Percentiles rank a stretch among this genome's conserved stretches.
Evolutionary conservation across 2,113 vertebrate genomes (phyloP).

Genomic region (Smithornis capensis): DNA sequence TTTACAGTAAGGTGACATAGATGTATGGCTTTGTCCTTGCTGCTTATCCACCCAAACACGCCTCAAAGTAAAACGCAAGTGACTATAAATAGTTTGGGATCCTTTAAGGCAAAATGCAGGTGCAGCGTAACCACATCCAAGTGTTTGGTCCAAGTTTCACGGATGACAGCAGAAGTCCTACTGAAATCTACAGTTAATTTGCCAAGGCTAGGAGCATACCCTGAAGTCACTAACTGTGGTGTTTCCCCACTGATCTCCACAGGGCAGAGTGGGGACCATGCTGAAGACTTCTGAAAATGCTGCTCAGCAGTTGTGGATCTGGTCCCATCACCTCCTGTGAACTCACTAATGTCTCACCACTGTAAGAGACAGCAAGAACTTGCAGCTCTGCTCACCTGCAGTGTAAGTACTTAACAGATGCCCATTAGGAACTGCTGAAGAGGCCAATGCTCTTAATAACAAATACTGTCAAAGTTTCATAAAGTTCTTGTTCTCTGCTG

Average conservation of each 20-base stretch:
- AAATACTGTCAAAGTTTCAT: neutral
- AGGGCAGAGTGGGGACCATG: neutral
- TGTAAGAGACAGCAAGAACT: neutral
- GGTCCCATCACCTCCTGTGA: neutral
- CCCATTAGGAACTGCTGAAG: neutral
- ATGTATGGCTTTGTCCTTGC: neutral
- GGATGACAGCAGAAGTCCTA: neutral
- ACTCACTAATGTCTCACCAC: neutral
- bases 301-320: neutral
- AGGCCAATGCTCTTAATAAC: neutral
- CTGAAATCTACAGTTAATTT: neutral
- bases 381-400: neutral
- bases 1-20: neutral
- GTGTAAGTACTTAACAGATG: neutral
- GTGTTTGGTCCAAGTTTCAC: neutral
- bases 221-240: neutral
- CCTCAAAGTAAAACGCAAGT: neutral
- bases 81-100: slow-evolving; percentile 17
- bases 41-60: slow-evolving; percentile 26
- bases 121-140: neutral
- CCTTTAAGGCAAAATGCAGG: neutral
- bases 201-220: neutral
- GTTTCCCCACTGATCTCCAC: neutral
- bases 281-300: neutral
- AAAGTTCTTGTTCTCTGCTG: neutral